Percentiles rank a stretch among this genome's conserved stretches.
Evolutionary conservation across 2,888 invertebrate species (phyloP).

Genomic region (Caenorhabditis sp.): DNA sequence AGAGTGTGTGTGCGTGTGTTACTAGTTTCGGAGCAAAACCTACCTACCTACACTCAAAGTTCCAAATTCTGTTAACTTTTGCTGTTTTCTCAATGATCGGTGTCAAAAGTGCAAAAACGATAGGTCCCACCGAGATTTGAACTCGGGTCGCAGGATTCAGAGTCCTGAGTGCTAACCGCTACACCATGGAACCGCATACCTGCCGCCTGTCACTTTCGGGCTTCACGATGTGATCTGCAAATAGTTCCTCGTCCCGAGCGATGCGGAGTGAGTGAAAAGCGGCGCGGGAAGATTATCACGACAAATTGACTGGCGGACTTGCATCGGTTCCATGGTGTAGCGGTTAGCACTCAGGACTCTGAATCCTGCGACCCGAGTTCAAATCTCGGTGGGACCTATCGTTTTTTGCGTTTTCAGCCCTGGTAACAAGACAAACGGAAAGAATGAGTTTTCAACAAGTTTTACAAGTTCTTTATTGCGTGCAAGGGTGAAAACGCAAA

Average conservation of each 20-base stretch:
- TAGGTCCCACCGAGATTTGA: constrained; percentile 72
- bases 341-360: constrained; percentile 72
- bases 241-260: neutral
- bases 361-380: constrained; percentile 72
- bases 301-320: neutral
- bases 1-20: neutral
- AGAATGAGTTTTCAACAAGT: neutral
- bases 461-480: neutral
- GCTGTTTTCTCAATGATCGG: too few relatives aligned
- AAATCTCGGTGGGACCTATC: constrained; percentile 71
- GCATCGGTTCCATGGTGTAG: constrained; percentile 67
- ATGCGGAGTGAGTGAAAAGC: neutral
- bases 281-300: constrained; percentile 4
- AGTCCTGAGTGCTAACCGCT: constrained; percentile 72
- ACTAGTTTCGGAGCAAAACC: too few relatives aligned
- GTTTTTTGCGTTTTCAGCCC: constrained; percentile 3
- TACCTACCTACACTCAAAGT: too few relatives aligned
- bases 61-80: too few relatives aligned
- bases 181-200: constrained; percentile 65
- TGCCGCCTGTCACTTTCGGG: neutral
- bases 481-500: neutral
- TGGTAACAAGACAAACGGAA: neutral
- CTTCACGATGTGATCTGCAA: neutral
- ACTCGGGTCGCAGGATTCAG: constrained; percentile 71
- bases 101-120: constrained; percentile 22